These are phyloP conservation scores for Temnothorax longispinosus DNA, from an alignment of 1,140 invertebrate genomes.

Conservation along the genomic window DNA sequence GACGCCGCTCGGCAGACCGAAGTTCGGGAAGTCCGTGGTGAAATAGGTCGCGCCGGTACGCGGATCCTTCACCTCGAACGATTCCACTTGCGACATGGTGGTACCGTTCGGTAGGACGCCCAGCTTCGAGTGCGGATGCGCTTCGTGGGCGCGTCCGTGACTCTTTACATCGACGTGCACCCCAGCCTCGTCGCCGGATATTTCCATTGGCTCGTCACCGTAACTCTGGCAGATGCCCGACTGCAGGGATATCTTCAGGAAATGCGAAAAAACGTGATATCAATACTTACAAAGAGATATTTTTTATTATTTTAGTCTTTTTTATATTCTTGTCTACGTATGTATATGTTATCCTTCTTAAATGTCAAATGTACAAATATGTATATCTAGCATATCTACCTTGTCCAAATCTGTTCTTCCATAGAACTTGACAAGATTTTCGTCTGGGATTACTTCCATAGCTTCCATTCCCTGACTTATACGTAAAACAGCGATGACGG, in stretches of 20 bases:
- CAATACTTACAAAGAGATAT: background rate
- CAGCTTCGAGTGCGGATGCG: slow-evolving; percentile 68
- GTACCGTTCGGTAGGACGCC: slow-evolving; percentile 86
- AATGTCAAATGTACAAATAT: background rate
- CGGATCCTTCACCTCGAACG: slow-evolving; percentile 90
- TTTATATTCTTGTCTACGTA: background rate
- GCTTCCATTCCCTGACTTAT: slow-evolving; percentile 90
- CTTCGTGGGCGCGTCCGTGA: slow-evolving; percentile 65
- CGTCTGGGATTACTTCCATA: slow-evolving; percentile 93
- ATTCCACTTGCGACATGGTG: slow-evolving; percentile 88
- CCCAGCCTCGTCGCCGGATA: slow-evolving; percentile 88
- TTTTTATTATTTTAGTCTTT: background rate
- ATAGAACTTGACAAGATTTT: slow-evolving; percentile 92
- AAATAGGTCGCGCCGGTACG: slow-evolving; percentile 89
- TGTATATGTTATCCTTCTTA: background rate
- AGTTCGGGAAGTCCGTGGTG: slow-evolving; percentile 90
- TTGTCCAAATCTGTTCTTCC: slow-evolving; percentile 92
- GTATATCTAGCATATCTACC: slow-evolving; percentile 79
- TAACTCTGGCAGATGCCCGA: slow-evolving; percentile 88
- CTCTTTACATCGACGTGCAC: slow-evolving; percentile 87
- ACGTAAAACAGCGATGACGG: slow-evolving; percentile 82
- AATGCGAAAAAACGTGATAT: background rate
- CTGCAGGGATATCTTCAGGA: slow-evolving; percentile 78
- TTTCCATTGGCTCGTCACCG: slow-evolving; percentile 89
- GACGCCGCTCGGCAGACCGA: slow-evolving; percentile 89